These are phyloP conservation scores for Tinea pellionella DNA, from an alignment of 2,888 invertebrate species.

Conservation along the genomic window DNA sequence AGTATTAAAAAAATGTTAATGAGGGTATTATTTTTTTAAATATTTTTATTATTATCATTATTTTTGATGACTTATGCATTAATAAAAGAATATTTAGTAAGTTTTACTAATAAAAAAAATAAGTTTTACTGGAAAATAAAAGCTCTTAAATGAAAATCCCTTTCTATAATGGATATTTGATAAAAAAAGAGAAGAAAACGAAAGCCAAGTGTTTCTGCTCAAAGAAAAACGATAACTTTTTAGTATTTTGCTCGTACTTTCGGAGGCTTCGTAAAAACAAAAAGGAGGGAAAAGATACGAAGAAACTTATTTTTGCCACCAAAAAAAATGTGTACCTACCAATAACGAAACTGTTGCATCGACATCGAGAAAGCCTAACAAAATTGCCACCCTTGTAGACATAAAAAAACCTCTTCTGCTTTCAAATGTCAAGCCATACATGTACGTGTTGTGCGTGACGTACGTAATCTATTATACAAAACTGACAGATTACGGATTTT, in stretches of 20 bases:
- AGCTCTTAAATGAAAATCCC: neutral
- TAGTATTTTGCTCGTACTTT: neutral
- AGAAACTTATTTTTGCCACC: neutral
- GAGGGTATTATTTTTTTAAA: no score
- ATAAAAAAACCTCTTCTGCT: neutral
- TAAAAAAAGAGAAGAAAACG: neutral
- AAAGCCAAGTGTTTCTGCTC: neutral
- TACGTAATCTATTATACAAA: no score
- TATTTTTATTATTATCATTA: no score
- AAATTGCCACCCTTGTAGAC: neutral
- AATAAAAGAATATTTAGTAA: no score
- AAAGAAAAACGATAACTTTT: slow-evolving; percentile 1
- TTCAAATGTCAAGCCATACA: neutral
- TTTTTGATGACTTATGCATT: no score
- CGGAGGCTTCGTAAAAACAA: neutral
- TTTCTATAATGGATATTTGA: neutral
- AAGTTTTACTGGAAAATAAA: neutral
- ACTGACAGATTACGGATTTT: no score
- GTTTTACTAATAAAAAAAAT: no score
- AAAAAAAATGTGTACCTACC: neutral
- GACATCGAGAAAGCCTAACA: neutral
- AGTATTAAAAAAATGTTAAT: no score
- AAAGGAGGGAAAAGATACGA: neutral
- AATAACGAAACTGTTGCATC: slow-evolving; percentile 6
- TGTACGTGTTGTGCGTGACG: neutral